Evolutionary conservation across 37 sponge, comb jelly and placozoan species (phyloP), one percentile per base, ranked within the genome.

Genomic region (Eunapius fragilis): DNA sequence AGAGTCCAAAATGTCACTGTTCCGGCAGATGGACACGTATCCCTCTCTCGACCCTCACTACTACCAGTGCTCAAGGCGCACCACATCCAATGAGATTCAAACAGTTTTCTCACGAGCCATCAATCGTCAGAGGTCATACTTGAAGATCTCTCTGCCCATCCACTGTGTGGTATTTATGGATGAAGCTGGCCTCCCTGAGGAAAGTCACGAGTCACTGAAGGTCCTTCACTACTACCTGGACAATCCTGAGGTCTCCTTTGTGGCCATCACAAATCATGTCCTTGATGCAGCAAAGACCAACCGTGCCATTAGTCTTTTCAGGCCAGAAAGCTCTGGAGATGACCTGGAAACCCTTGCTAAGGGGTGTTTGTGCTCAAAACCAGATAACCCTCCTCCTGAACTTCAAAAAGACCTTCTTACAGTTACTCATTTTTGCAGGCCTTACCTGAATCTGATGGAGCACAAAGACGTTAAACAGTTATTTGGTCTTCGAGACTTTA

Each of bases 281-380:
- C 75, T 97, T 31, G 97, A 97, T 90, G 97, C 97, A 31, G 97
- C 97, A 19, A 97, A 97, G 67, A 93, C 89, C 69, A 97, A 97
- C 86, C 72, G 97, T 71, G 95, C 97, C 47, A 84, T 97, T n/a
- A 92, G 88, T 31, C 85, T 97, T 2, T 97, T 92, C 69, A 76
- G 97, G 34, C 97, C 97, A 0, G 85, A 84, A 26, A 91, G 88
- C 28, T 88, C 81, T 25, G 67, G 76, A n/a, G 82, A 83, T 23
- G 94, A 93, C 47, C 72, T 93, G 31, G 48, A 93, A 71, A 90
- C 88, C 2, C 82, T 93, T 19, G 94, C 94, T n/a, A 85, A 79
- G 31, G 94, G 94, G 13, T 90, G 91, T 68, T 79, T 89, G 24
- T 92, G 89, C 68, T 76, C 89, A 31, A 83, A 82, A 26, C 87